Evolutionary conservation across 2,888 invertebrate genomes (phyloP).

Genomic region (Drosophila monieri): DNA sequence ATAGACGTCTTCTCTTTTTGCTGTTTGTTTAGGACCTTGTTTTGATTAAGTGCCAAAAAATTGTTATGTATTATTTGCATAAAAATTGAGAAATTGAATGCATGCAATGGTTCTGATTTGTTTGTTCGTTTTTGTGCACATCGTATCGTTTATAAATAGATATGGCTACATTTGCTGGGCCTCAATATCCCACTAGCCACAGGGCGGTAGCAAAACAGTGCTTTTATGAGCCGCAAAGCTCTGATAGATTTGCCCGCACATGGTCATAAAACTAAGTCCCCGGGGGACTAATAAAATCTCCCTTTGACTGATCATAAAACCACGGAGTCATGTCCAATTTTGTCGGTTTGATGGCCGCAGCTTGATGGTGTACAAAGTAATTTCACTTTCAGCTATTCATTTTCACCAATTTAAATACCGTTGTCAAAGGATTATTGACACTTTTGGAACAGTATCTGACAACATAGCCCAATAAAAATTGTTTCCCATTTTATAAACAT

Average conservation of each 20-base stretch:
- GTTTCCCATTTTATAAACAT: not conserved
- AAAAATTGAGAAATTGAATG: slow-evolving; percentile 57
- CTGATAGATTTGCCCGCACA: slow-evolving; percentile 62
- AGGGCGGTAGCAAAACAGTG: slow-evolving; percentile 6
- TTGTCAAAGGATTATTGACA: not conserved
- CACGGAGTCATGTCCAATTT: slow-evolving; percentile 17
- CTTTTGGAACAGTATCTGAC: not conserved
- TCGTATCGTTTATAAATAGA: slow-evolving; percentile 20
- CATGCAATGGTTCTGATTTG: slow-evolving; percentile 61
- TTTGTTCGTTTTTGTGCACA: slow-evolving; percentile 24
- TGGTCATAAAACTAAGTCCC: slow-evolving; percentile 57
- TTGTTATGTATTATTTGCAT: slow-evolving; percentile 63
- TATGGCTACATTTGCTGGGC: slow-evolving; percentile 21
- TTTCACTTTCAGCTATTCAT: slow-evolving; percentile 31
- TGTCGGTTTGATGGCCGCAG: slow-evolving; percentile 4
- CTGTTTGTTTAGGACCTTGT: slow-evolving; percentile 72
- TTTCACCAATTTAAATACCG: slow-evolving; percentile 10
- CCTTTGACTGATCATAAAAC: slow-evolving; percentile 44
- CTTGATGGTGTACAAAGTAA: slow-evolving; percentile 17
- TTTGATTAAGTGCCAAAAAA: slow-evolving; percentile 70
- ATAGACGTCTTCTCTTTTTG: not conserved
- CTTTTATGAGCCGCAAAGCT: slow-evolving; percentile 68
- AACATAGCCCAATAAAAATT: not conserved
- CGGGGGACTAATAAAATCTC: slow-evolving; percentile 53
- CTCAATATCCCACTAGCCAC: slow-evolving; percentile 26